Percentiles rank a stretch among this genome's conserved stretches.
These are phyloP conservation scores for crab-eating macaque (Macaca fascicularis) DNA, from an alignment of 2,113 vertebrate species.

Conservation along the genomic window DNA sequence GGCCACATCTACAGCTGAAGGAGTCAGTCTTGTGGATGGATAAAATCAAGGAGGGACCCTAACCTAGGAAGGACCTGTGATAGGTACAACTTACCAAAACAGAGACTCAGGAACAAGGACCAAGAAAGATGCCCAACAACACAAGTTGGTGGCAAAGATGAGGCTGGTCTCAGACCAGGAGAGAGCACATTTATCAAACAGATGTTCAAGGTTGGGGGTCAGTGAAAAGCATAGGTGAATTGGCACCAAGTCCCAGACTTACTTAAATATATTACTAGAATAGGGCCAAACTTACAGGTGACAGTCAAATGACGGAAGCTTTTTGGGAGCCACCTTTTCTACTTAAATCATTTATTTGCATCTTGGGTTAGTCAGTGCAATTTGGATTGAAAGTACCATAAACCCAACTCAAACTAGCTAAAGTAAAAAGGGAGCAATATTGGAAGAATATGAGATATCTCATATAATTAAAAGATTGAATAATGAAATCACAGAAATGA, in stretches of 20 bases:
- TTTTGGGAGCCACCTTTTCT: neutral
- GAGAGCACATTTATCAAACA: neutral
- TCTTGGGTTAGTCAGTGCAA: neutral
- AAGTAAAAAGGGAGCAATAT: neutral
- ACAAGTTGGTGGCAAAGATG: neutral
- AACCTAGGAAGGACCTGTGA: neutral
- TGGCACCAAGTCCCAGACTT: neutral
- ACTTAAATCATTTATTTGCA: neutral
- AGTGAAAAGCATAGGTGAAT: neutral
- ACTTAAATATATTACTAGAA: neutral
- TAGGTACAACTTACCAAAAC: neutral
- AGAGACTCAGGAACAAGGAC: neutral
- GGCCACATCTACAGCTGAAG: neutral
- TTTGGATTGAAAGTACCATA: neutral
- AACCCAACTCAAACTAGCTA: neutral
- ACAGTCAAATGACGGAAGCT: neutral
- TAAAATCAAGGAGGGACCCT: neutral
- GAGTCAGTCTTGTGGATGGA: neutral
- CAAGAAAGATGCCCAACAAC: neutral
- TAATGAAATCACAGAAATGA: neutral
- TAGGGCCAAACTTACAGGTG: neutral
- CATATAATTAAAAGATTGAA: neutral
- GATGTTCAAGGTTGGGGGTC: neutral
- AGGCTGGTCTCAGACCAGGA: neutral
- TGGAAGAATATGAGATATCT: neutral